These are phyloP conservation scores for Callospermophilus lateralis DNA, from an alignment of 2,113 vertebrate species.

Conservation along the genomic window DNA sequence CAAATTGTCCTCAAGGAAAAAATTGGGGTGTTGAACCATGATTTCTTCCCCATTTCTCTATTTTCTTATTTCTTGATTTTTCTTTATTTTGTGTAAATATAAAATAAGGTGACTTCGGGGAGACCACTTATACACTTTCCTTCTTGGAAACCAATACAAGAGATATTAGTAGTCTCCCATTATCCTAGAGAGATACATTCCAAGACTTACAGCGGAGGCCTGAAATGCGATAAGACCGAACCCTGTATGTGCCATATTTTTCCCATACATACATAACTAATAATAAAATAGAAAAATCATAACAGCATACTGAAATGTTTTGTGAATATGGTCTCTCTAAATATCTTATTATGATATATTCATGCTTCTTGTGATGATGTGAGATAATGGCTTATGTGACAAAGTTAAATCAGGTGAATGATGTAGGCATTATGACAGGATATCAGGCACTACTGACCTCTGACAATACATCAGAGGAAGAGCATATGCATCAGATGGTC, in stretches of 20 bases:
- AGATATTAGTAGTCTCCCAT: background rate
- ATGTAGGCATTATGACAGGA: background rate
- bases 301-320: background rate
- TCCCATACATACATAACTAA: background rate
- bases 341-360: too few species aligned
- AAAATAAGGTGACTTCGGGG: background rate
- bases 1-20: conserved; percentile 30
- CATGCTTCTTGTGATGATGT: background rate
- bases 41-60: background rate
- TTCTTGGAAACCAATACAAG: conserved; percentile 2
- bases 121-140: background rate
- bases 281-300: background rate
- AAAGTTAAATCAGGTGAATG: background rate
- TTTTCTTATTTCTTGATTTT: conserved; percentile 42
- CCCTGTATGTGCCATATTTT: too few species aligned
- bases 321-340: background rate
- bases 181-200: background rate
- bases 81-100: background rate
- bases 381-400: background rate
- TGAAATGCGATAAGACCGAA: background rate
- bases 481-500: too few species aligned
- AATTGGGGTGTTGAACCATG: background rate
- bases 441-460: background rate
- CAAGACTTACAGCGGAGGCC: background rate
- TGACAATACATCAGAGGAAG: background rate